A percentile compares a stretch with the other conserved stretches of the same genome.
Evolutionary conservation across 1,140 invertebrate genomes (phyloP).

Genomic region (Cryptotermes secundus): DNA sequence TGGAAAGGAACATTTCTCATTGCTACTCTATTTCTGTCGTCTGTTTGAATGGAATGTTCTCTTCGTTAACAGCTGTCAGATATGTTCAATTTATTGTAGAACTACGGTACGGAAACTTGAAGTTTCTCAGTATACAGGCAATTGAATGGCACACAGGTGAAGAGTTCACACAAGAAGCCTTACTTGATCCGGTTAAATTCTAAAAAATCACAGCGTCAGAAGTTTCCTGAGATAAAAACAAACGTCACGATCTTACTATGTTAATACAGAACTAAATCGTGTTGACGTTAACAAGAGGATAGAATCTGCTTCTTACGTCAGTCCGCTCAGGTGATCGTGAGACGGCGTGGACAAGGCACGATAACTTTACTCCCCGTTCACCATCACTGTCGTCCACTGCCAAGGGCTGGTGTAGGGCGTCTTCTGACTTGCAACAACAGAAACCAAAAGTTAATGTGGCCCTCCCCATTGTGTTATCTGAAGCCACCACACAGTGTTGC

Average conservation of each 20-base stretch:
- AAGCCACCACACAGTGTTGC: too few species aligned
- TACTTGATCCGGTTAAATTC: slow-evolving; percentile 3
- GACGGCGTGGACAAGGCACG: slow-evolving; percentile 33
- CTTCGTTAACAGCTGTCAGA: neutral
- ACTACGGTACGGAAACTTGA: neutral
- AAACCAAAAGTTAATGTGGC: slow-evolving; percentile 21
- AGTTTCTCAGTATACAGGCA: neutral
- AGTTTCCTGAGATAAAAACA: slow-evolving; percentile 31
- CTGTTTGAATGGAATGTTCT: slow-evolving; percentile 24
- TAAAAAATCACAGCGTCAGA: slow-evolving; percentile 33
- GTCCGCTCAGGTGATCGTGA: neutral
- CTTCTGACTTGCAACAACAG: slow-evolving; percentile 34
- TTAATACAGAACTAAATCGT: neutral
- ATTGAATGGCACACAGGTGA: slow-evolving; percentile 27
- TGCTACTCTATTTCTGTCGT: neutral
- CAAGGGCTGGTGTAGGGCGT: slow-evolving; percentile 51
- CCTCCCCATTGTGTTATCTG: too few species aligned
- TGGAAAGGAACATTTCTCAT: slow-evolving; percentile 19
- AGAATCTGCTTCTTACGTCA: neutral
- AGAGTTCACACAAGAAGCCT: neutral
- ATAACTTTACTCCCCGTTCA: slow-evolving; percentile 56
- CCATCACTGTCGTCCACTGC: slow-evolving; percentile 56
- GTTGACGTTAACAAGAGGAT: neutral
- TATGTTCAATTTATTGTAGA: slow-evolving; percentile 20
- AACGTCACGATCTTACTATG: neutral